These are phyloP conservation scores for Brachionus rubens DNA, from an alignment of 1,140 invertebrate species.

Conservation along the genomic window DNA sequence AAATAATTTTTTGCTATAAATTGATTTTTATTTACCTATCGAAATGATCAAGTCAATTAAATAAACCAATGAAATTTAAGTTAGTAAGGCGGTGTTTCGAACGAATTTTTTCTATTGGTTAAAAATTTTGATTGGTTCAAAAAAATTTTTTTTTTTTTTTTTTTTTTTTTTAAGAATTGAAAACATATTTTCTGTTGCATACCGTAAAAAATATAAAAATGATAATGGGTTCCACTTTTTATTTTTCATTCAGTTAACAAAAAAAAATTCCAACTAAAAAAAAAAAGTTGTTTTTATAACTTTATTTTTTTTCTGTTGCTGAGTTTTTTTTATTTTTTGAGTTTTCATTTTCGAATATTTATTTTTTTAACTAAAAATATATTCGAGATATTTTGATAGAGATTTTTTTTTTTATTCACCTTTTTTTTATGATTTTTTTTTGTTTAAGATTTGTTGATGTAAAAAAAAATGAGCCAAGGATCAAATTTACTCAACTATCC, in stretches of 20 bases:
- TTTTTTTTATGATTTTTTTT: constrained; percentile 26
- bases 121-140: background rate
- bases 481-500: constrained; percentile 11
- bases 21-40: constrained; percentile 41
- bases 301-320: constrained; percentile 9
- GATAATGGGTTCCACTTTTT: constrained; percentile 44
- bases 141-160: background rate
- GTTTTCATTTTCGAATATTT: background rate
- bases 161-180: constrained; percentile 5
- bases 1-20: background rate
- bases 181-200: constrained; percentile 38
- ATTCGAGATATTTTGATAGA: constrained; percentile 33
- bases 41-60: constrained; percentile 36
- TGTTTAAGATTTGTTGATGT: background rate
- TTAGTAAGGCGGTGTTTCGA: too few relatives aligned
- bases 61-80: too few relatives aligned
- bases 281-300: constrained; percentile 43
- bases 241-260: background rate
- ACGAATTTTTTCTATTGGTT: constrained; percentile 16
- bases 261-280: background rate
- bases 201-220: constrained; percentile 42
- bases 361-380: constrained; percentile 35
- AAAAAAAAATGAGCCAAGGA: constrained; percentile 5
- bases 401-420: constrained; percentile 13
- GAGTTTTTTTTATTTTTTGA: background rate